Percentiles rank a stretch among this genome's conserved stretches.
These are phyloP conservation scores for Amphipyra berbera DNA, from an alignment of 2,888 invertebrate genomes.

Conservation along the genomic window DNA sequence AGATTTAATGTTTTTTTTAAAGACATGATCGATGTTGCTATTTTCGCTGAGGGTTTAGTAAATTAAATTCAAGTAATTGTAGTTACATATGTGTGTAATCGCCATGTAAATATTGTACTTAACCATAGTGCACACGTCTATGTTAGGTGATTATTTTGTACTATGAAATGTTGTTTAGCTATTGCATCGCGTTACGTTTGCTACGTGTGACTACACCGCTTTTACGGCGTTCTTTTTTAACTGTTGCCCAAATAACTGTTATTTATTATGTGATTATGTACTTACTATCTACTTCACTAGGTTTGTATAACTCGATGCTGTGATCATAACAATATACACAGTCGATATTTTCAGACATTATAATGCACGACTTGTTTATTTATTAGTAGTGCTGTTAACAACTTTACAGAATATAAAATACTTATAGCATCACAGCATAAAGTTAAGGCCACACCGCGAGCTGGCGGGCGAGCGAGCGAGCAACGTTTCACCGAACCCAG, in stretches of 20 bases:
- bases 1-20: background rate
- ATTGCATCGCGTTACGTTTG: constrained; percentile 18
- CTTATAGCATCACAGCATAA: background rate
- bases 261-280: constrained; percentile 27
- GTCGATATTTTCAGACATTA: constrained; percentile 1
- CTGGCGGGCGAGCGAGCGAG: no score
- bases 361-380: constrained; percentile 4
- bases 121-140: constrained; percentile 55
- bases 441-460: no score
- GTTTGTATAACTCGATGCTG: constrained; percentile 24
- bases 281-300: constrained; percentile 10
- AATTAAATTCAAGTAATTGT: constrained; percentile 48
- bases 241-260: constrained; percentile 14
- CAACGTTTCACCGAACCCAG: no score
- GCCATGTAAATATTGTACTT: constrained; percentile 70
- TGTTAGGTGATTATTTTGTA: constrained; percentile 50
- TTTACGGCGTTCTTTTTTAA: constrained; percentile 23
- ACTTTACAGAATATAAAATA: background rate
- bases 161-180: constrained; percentile 73
- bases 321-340: constrained; percentile 21
- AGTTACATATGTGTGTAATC: constrained; percentile 56
- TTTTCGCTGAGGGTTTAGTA: constrained; percentile 29
- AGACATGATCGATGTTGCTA: background rate
- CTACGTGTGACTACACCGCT: constrained; percentile 23
- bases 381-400: constrained; percentile 1